These are phyloP conservation scores for Anagrus nilaparvatae DNA, from an alignment of 1,140 invertebrate species.

Conservation along the genomic window DNA sequence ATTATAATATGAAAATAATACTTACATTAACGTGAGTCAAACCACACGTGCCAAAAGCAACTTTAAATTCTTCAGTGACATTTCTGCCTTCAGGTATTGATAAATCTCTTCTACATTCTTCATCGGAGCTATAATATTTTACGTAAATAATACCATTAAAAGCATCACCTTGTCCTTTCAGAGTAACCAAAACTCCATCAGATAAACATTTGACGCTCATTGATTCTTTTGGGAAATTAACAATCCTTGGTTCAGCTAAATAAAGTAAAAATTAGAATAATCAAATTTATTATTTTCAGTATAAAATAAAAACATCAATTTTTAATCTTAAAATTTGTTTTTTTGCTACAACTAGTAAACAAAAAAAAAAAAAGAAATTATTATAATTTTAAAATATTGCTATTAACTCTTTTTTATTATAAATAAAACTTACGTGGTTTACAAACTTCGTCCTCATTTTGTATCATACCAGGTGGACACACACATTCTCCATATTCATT, in stretches of 20 bases:
- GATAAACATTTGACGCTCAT: slow-evolving; percentile 82
- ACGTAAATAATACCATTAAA: slow-evolving; percentile 90
- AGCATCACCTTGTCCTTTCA: slow-evolving; percentile 46
- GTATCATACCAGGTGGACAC: slow-evolving; percentile 65
- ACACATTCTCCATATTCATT: slow-evolving; percentile 61
- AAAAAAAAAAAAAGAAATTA: too few species aligned
- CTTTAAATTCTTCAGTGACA: slow-evolving; percentile 73
- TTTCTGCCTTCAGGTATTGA: slow-evolving; percentile 6
- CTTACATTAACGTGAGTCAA: slow-evolving; percentile 82
- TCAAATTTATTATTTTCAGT: too few species aligned
- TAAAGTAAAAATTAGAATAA: too few species aligned
- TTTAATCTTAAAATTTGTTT: too few species aligned
- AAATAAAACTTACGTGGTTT: too few species aligned
- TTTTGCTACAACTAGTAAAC: too few species aligned
- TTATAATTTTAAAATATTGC: too few species aligned
- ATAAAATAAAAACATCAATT: too few species aligned
- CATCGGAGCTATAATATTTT: slow-evolving; percentile 88
- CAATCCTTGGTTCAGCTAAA: too few species aligned
- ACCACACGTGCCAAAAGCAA: slow-evolving; percentile 83
- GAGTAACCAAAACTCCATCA: slow-evolving; percentile 84
- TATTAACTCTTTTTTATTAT: too few species aligned
- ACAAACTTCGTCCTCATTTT: slow-evolving; percentile 68
- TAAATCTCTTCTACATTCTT: slow-evolving; percentile 62
- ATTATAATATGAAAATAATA: slow-evolving; percentile 16
- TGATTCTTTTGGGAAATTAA: too few species aligned